Base-by-base conservation (phyloP, 1,140 invertebrate species). In the Macrostomum lignano region DNA sequence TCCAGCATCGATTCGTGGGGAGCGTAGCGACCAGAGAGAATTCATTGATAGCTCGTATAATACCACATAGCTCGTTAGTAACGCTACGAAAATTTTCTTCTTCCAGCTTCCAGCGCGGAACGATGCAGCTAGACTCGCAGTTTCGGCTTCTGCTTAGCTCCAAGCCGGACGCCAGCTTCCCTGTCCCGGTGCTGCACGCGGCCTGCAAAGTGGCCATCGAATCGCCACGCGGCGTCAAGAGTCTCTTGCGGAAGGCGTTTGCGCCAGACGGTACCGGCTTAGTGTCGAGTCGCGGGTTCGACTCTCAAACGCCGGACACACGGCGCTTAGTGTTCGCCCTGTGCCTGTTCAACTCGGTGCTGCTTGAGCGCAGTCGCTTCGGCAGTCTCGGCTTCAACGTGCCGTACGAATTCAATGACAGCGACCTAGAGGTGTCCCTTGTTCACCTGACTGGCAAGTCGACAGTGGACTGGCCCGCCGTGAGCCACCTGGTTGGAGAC, bases 361-460 rank as follows among this genome's bases (percentile, higher is more conserved):
- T 28, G 15, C 19, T 28, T 7, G 84, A 94, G 51, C 64, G 84
- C 35, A 61, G 82, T 40, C 91, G 91, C 59, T 93, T 84, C 49
- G 78, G 81, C 1, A 74, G 82, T 1, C 62, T 88, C 1, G 81
- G 82, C 5, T 91, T 82, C 82, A 93, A 91, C 46, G 67, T 91
- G 42, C 74, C 78, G 0, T 91, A 93, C 44, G 84, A 94, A 58
- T 94, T 93, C 51, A 91, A 91, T 58, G 78, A 86, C 51, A 72
- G 81, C 0, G 82, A 93, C 55, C 88, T 84, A 9, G 26, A 28
- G 19, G 26, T 28, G 19, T 28, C 9, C 19, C 3, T n/a, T n/a
- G n/a, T n/a, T n/a, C n/a, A n/a, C n/a, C n/a, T n/a, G n/a, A n/a
- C 10, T 24, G n/a, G 23, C 10, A 10, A n/a, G 23, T 24, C n/a